phyloP scores from a whole-genome alignment of 2,113 vertebrate species.

The Nyctibius bracteatus region DNA sequence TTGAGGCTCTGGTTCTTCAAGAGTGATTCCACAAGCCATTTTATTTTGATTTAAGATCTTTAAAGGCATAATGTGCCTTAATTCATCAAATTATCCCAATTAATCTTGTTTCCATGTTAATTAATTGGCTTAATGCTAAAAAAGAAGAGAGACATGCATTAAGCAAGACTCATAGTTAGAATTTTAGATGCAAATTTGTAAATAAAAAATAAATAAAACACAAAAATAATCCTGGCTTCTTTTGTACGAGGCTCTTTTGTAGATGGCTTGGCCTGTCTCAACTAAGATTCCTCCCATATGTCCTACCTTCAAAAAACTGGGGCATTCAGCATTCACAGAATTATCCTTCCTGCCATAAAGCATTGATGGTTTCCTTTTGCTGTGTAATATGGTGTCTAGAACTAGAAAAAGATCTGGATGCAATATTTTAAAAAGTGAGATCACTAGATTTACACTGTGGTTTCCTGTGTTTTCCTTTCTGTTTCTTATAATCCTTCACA shows the following conservation, averaged over 20 bases:
- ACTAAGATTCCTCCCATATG: background rate
- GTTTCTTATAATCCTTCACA: slow-evolving; percentile 5
- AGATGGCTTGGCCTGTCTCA: background rate
- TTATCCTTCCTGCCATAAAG: background rate
- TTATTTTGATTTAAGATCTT: background rate
- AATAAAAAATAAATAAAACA: background rate
- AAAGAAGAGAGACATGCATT: background rate
- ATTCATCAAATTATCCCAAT: background rate
- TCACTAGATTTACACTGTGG: background rate
- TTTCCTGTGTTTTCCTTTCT: slow-evolving; percentile 12
- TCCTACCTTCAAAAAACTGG: background rate
- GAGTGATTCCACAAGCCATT: background rate
- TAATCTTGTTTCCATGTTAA: background rate
- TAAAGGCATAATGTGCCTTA: background rate
- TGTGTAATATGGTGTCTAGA: background rate
- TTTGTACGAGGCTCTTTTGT: background rate
- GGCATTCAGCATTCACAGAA: background rate
- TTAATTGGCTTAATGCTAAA: background rate
- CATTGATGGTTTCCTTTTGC: background rate
- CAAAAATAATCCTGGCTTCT: background rate
- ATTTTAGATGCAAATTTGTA: background rate
- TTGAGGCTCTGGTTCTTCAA: background rate
- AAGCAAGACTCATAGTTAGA: background rate
- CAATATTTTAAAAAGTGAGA: background rate
- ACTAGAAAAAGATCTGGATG: background rate